Conservation (phyloP, 2,113 vertebrate genomes). For the Fukomys damarensis region DNA sequence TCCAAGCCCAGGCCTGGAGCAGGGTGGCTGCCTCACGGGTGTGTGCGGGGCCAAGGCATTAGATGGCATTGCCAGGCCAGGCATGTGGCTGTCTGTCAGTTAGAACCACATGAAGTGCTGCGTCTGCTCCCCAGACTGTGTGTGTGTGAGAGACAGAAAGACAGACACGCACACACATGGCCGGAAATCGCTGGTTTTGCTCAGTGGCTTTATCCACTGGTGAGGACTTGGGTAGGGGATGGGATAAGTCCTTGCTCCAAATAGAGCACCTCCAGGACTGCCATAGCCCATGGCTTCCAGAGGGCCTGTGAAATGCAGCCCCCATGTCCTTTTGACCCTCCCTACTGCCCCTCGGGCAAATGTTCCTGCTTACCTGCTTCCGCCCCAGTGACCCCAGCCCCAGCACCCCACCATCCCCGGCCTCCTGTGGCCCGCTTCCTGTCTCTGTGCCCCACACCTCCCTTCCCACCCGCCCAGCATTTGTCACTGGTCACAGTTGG, state of each 20-base stretch:
- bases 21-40: not conserved
- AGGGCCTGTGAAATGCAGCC: not conserved
- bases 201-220: not conserved
- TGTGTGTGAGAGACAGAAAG: not conserved
- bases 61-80: not conserved
- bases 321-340: not conserved
- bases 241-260: not conserved
- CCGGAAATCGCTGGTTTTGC: not conserved
- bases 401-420: not conserved
- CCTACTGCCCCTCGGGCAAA: not conserved
- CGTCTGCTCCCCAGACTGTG: not conserved
- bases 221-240: not conserved
- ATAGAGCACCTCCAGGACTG: not conserved
- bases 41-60: not conserved
- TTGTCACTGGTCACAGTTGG: not conserved
- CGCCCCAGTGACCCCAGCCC: not conserved
- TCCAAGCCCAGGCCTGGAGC: not conserved
- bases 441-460: not conserved
- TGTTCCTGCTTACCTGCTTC: not conserved
- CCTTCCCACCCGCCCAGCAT: not conserved
- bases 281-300: not conserved
- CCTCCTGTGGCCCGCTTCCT: not conserved
- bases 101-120: not conserved
- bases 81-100: not conserved
- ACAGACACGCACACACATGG: not conserved